Conservation (phyloP, 2,797 vertebrate genomes). For the Pseudochaenichthys georgianus region DNA sequence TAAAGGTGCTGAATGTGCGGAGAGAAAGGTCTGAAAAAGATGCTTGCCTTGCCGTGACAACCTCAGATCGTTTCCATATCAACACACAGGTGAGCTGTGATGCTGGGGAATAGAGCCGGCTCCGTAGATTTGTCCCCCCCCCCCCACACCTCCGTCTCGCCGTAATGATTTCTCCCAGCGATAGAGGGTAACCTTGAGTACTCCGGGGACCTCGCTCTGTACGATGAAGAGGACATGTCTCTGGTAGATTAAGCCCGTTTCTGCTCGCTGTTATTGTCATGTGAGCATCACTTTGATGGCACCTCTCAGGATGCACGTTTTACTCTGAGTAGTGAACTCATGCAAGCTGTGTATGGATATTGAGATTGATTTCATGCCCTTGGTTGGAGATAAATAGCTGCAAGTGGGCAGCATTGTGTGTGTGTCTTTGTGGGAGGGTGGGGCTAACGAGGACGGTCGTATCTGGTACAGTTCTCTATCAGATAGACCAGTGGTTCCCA, state of each 20-base stretch:
- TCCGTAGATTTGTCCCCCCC: conserved; percentile 53
- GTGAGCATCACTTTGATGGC: conserved; percentile 35
- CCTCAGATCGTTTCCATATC: conserved; percentile 52
- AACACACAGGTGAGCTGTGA: conserved; percentile 64
- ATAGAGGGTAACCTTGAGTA: conserved; percentile 72
- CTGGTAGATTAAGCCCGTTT: conserved; percentile 54
- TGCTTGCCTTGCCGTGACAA: conserved; percentile 22
- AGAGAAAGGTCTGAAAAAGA: conserved; percentile 23
- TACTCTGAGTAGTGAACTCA: conserved; percentile 14
- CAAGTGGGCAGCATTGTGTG: background rate
- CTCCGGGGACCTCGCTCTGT: conserved; percentile 18
- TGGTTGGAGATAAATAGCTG: conserved; percentile 19
- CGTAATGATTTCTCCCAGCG: conserved; percentile 65
- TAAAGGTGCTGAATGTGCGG: conserved; percentile 72
- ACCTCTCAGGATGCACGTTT: conserved; percentile 38
- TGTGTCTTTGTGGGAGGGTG: background rate
- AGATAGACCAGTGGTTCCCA: too few species aligned
- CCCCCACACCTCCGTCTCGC: conserved; percentile 12
- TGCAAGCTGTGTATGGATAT: conserved; percentile 24
- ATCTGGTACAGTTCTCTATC: too few species aligned
- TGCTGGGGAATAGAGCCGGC: conserved; percentile 45
- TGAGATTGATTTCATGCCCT: conserved; percentile 51
- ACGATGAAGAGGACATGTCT: conserved; percentile 43
- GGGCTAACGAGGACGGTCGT: too few species aligned
- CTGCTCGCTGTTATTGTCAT: conserved; percentile 55